A percentile compares a stretch with the other conserved stretches of the same genome.
phyloP scores from a whole-genome alignment of 2,113 vertebrate species.

The Haemorhous mexicanus region DNA sequence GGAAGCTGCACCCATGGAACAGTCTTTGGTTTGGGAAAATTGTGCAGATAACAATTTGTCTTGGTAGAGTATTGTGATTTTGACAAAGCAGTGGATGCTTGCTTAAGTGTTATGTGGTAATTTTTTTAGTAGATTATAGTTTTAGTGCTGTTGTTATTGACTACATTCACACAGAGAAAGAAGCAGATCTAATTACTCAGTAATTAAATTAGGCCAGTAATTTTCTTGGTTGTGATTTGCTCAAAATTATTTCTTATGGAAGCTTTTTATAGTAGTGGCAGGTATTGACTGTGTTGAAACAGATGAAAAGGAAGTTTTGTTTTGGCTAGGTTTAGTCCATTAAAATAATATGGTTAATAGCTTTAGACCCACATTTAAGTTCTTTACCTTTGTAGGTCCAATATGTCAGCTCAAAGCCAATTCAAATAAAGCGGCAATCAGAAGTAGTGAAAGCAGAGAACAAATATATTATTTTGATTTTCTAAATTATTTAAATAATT shows the following conservation, averaged over 20 bases:
- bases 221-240: neutral
- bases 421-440: neutral
- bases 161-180: neutral
- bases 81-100: neutral
- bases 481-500: neutral
- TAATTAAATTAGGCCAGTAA: neutral
- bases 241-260: neutral
- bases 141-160: neutral
- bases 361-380: neutral
- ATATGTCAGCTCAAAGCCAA: neutral
- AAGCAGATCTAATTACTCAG: neutral
- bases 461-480: neutral
- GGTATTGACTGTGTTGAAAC: neutral
- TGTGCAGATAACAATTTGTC: neutral
- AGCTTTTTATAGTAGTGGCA: neutral
- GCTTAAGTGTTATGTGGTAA: neutral
- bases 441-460: neutral
- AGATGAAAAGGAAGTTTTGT: neutral
- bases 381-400: neutral
- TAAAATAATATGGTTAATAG: neutral
- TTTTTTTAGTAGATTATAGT: neutral
- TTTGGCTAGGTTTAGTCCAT: neutral
- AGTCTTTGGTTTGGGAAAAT: neutral
- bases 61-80: neutral
- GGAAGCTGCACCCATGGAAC: neutral